Evolutionary conservation across 2,888 invertebrate species (phyloP).

Genomic region (Phengaris arion): DNA sequence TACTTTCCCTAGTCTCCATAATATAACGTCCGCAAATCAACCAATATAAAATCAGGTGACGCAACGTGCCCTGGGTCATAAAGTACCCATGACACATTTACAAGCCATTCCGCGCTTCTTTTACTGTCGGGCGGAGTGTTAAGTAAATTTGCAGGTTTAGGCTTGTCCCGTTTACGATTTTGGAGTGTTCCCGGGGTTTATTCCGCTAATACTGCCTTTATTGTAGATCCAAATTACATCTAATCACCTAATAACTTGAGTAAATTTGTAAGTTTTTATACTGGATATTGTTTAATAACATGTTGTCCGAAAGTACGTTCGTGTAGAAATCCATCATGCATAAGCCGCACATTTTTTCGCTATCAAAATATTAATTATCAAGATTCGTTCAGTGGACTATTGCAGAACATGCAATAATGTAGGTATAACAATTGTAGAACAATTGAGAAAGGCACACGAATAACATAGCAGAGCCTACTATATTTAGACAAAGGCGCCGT

Average conservation of each 20-base stretch:
- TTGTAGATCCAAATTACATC: slow-evolving; percentile 29
- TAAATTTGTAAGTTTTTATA: no score
- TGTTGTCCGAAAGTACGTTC: no score
- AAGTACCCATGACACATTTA: slow-evolving; percentile 49
- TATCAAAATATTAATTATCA: no score
- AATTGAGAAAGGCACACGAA: no score
- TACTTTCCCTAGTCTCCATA: neutral
- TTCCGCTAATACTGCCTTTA: slow-evolving; percentile 44
- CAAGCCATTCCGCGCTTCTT: slow-evolving; percentile 49
- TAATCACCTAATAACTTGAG: neutral
- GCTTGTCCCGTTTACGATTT: slow-evolving; percentile 40
- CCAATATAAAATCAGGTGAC: slow-evolving; percentile 17
- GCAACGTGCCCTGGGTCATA: slow-evolving; percentile 37
- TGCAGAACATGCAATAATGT: no score
- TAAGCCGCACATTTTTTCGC: no score
- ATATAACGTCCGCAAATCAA: neutral
- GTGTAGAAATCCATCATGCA: no score
- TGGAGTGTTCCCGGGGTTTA: slow-evolving; percentile 42
- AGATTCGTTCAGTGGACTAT: no score
- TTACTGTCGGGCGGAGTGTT: slow-evolving; percentile 48
- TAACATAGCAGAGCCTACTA: no score
- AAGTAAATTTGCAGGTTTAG: slow-evolving; percentile 48
- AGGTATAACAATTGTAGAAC: no score
- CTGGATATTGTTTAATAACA: no score
- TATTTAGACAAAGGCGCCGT: no score